Base-by-base conservation (phyloP, 2,113 vertebrate genomes). In the Manacus vitellinus region DNA sequence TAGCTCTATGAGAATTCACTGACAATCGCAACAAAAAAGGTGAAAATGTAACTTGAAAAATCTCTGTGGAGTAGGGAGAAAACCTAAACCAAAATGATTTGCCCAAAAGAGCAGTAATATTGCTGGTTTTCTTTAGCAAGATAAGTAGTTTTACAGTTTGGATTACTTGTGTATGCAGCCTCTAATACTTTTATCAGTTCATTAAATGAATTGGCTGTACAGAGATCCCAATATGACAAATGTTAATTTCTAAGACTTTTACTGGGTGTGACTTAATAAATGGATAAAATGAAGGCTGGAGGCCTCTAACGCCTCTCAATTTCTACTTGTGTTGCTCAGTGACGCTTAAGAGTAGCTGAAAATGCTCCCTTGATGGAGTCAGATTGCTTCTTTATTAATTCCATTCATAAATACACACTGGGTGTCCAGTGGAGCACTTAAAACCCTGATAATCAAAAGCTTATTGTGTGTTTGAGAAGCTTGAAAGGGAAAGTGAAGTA, bases 311-410 rank as follows among this genome's bases (percentile, higher is more conserved):
- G 92, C 9, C 55, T 94, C 95, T 96, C 85, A 77, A 14, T 96
- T 97, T 96, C 95, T 95, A 83, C 81, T 81, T 41, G 55, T 85
- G 93, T 81, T 90, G 54, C 76, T 71, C 88, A 88, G 89, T 93
- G 88, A 94, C 5, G 5, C 93, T 97, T 74, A 91, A 80, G 91
- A 82, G 86, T 93, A 96, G 4, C 91, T 76, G n/a, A 88, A 96
- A 97, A 94, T 68, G 84, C 88, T 98, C 98, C 97, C 98, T 94
- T 56, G 97, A 93, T 94, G 85, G 96, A 96, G 83, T 97, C 88
- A 10, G 72, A 97, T 98, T 98, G 97, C 98, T 98, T 97, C 97
- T 98, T 99, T 97, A 97, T 97, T 97, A 98, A 98, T 98, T 97
- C 98, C 97, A 96, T 98, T 98, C 98, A 98, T 98, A 99, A 98